Percentiles rank a stretch among this genome's conserved stretches.
These are phyloP conservation scores for Tenthredo mesomela DNA, from an alignment of 2,888 invertebrate species.

Conservation along the genomic window DNA sequence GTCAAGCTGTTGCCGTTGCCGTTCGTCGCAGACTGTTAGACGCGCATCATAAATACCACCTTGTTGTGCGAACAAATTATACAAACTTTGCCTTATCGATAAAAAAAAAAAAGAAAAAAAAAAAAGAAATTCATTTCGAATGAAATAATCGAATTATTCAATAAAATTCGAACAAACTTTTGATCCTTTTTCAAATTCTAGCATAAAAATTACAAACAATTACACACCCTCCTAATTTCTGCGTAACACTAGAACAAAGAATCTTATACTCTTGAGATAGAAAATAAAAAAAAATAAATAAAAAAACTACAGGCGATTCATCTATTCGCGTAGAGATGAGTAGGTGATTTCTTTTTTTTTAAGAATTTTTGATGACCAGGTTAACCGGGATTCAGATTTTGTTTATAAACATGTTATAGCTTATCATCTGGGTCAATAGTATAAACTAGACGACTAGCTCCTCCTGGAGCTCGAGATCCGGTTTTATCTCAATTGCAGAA, in stretches of 20 bases:
- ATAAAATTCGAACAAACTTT: too few species aligned
- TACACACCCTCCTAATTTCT: too few species aligned
- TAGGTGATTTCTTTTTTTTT: background rate
- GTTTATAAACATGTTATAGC: conserved; percentile 25
- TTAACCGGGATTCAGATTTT: background rate
- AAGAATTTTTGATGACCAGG: background rate
- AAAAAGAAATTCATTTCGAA: background rate
- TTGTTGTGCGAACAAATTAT: background rate
- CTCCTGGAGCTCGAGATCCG: conserved; percentile 24
- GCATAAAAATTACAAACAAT: too few species aligned
- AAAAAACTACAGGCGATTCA: too few species aligned
- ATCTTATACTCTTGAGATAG: too few species aligned
- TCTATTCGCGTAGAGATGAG: background rate
- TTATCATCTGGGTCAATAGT: conserved; percentile 47
- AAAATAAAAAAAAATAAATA: too few species aligned
- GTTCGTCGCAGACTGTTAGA: conserved; percentile 71
- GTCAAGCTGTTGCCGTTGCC: conserved; percentile 60
- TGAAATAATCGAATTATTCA: background rate
- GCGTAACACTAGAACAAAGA: too few species aligned
- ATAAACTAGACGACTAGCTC: conserved; percentile 30
- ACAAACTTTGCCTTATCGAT: background rate
- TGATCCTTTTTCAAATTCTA: too few species aligned
- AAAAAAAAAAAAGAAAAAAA: background rate
- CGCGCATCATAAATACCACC: conserved; percentile 57
- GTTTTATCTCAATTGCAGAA: conserved; percentile 49